Evolutionary conservation across 2,113 vertebrate genomes (phyloP).

Genomic region (Chiloscyllium plagiosum): DNA sequence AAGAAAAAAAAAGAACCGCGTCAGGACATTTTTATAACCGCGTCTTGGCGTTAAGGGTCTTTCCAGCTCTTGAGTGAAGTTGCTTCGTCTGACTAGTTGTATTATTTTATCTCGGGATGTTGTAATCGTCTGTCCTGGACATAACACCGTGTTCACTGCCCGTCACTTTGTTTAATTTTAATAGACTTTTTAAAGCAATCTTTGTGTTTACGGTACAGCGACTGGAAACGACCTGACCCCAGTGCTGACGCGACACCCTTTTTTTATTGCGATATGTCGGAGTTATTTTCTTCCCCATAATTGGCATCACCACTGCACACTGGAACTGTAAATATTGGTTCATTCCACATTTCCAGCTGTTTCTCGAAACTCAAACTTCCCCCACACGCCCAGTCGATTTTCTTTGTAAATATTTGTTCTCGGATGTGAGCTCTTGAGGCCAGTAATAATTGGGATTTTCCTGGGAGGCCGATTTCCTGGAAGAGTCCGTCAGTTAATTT

Average conservation of each 20-base stretch:
- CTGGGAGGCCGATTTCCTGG: background rate
- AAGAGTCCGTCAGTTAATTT: background rate
- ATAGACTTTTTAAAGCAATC: background rate
- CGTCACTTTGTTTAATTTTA: background rate
- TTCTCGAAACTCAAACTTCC: background rate
- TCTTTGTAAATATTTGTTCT: too few species aligned
- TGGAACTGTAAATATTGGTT: background rate
- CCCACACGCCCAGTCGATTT: too few species aligned
- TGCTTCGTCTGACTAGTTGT: background rate
- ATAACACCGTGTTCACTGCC: background rate
- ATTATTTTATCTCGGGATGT: background rate
- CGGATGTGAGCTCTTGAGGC: background rate
- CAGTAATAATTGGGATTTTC: background rate
- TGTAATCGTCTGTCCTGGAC: background rate
- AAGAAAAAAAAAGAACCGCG: background rate
- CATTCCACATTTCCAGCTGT: background rate
- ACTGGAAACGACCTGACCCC: background rate
- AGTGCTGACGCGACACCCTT: background rate
- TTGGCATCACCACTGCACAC: background rate
- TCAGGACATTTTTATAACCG: background rate
- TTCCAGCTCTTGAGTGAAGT: background rate
- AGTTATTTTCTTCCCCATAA: background rate
- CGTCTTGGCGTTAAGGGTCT: too few species aligned
- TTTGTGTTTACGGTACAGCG: background rate
- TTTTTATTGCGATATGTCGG: background rate